A percentile compares a stretch with the other conserved stretches of the same genome.
These are phyloP conservation scores for Pteronotus mesoamericanus DNA, from an alignment of 2,797 vertebrate genomes.

Conservation along the genomic window DNA sequence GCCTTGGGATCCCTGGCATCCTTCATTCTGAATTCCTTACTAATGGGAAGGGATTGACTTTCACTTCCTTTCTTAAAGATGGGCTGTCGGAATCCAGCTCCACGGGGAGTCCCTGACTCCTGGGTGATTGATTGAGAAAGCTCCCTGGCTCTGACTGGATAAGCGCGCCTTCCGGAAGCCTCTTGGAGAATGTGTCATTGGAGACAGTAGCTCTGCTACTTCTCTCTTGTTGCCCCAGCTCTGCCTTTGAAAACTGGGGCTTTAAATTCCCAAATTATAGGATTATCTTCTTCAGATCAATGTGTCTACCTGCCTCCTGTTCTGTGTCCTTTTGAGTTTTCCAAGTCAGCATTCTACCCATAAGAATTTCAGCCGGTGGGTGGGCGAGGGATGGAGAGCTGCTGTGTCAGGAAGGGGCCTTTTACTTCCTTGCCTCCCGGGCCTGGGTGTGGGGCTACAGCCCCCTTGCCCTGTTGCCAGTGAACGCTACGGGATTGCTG, in stretches of 20 bases:
- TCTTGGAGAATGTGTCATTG: background rate
- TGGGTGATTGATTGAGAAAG: background rate
- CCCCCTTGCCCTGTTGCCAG: background rate
- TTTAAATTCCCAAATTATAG: background rate
- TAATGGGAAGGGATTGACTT: background rate
- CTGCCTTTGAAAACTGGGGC: background rate
- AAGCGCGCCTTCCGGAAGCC: slow-evolving; percentile 10
- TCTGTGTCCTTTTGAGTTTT: background rate
- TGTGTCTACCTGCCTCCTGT: background rate
- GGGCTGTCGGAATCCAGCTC: background rate
- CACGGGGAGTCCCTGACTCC: background rate
- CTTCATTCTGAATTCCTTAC: background rate
- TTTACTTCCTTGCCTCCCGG: background rate
- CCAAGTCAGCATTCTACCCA: background rate
- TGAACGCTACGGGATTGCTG: background rate
- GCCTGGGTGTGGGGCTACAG: background rate
- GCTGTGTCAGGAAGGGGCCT: background rate
- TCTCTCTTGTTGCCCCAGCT: background rate
- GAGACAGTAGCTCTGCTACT: background rate
- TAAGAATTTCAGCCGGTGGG: background rate
- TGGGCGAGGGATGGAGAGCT: background rate
- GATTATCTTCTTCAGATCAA: background rate
- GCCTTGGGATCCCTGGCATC: background rate
- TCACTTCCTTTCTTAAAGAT: slow-evolving; percentile 12
- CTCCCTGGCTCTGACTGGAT: background rate